A percentile compares a stretch with the other conserved stretches of the same genome.
phyloP scores from a whole-genome alignment of 2,797 vertebrate species.

The Spea hammondii region DNA sequence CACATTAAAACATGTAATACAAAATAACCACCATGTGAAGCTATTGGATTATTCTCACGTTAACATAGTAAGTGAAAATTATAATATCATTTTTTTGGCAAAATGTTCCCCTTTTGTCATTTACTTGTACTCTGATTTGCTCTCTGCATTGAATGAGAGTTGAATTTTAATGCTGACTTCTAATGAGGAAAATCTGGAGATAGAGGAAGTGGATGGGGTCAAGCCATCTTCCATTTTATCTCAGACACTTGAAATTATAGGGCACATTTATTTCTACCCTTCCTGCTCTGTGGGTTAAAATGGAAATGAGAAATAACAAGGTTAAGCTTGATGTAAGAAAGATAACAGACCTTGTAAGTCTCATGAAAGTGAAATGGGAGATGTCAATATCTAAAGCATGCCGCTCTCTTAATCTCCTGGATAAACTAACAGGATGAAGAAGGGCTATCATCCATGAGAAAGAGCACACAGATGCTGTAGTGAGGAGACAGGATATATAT shows the following conservation, averaged over 20 bases:
- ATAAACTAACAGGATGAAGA: slow-evolving; percentile 53
- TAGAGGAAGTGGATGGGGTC: slow-evolving; percentile 49
- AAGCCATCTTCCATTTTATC: slow-evolving; percentile 51
- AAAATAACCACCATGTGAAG: neutral
- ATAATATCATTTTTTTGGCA: slow-evolving; percentile 23
- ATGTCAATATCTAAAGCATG: slow-evolving; percentile 54
- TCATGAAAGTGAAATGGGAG: slow-evolving; percentile 54
- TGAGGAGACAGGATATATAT: slow-evolving; percentile 48
- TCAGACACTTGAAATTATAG: slow-evolving; percentile 52
- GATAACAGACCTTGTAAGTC: slow-evolving; percentile 54
- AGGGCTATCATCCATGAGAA: slow-evolving; percentile 51
- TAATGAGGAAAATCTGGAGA: slow-evolving; percentile 49
- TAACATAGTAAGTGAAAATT: slow-evolving; percentile 3
- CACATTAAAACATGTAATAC: neutral
- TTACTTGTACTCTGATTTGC: slow-evolving; percentile 38
- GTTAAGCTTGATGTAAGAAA: slow-evolving; percentile 53
- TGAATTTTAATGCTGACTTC: slow-evolving; percentile 50
- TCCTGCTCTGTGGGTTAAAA: slow-evolving; percentile 48
- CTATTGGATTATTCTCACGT: neutral
- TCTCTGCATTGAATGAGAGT: slow-evolving; percentile 24
- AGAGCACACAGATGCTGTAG: slow-evolving; percentile 44
- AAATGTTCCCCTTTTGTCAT: slow-evolving; percentile 15
- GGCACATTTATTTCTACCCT: slow-evolving; percentile 50
- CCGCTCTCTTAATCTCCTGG: slow-evolving; percentile 52
- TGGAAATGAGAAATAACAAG: slow-evolving; percentile 54